phyloP scores from a whole-genome alignment of 2,113 vertebrate species.

The Jaculus jaculus region DNA sequence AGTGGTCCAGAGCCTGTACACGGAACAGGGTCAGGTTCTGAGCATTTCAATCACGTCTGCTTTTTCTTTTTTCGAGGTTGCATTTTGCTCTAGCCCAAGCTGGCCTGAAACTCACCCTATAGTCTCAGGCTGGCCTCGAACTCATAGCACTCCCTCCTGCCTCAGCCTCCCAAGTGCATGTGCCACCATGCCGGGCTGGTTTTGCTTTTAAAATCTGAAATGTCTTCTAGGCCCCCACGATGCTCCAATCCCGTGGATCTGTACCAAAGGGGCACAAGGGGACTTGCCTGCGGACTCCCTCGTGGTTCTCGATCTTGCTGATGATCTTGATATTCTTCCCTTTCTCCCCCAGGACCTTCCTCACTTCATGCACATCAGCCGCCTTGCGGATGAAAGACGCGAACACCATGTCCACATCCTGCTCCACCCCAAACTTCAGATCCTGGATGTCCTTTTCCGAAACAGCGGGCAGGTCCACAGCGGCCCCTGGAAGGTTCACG shows the following conservation, averaged over 20 bases:
- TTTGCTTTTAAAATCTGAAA: neutral
- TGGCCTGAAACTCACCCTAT: too few relatives aligned
- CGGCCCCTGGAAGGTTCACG: slow-evolving; percentile 95
- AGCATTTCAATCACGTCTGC: neutral
- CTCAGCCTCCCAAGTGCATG: too few relatives aligned
- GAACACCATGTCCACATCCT: slow-evolving; percentile 98
- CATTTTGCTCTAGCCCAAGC: too few relatives aligned
- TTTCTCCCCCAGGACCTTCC: slow-evolving; percentile 94
- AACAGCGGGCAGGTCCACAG: slow-evolving; percentile 94
- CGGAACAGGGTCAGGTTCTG: neutral
- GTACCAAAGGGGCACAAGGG: too few relatives aligned
- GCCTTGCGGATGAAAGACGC: slow-evolving; percentile 99
- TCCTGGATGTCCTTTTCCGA: slow-evolving; percentile 97
- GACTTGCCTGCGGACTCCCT: slow-evolving; percentile 94
- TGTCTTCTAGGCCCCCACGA: neutral
- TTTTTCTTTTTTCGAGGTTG: neutral
- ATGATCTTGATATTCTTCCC: slow-evolving; percentile 98
- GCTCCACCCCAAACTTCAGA: slow-evolving; percentile 95
- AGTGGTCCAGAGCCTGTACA: neutral
- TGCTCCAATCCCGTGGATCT: neutral
- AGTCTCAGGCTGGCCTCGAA: too few relatives aligned
- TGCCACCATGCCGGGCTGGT: too few relatives aligned
- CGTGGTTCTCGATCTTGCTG: slow-evolving; percentile 99
- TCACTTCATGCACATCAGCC: slow-evolving; percentile 93
- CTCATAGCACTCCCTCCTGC: too few relatives aligned